phyloP scores from a whole-genome alignment of 1,140 invertebrate genomes.

The Lethocerus indicus region DNA sequence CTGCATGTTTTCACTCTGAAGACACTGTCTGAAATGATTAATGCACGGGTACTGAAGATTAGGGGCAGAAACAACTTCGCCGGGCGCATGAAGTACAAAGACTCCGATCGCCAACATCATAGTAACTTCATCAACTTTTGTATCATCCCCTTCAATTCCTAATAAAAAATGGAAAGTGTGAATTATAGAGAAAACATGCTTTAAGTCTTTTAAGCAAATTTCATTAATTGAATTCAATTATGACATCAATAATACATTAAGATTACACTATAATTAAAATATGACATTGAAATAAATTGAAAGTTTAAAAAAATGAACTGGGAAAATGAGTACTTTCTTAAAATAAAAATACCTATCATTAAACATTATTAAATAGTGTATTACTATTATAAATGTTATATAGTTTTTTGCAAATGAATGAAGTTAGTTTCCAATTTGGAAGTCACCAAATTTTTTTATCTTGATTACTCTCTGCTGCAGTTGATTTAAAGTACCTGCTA shows the following conservation, averaged over 20 bases:
- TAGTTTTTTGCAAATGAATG: not conserved
- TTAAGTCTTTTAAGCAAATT: too few relatives aligned
- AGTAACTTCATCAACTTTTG: constrained; percentile 64
- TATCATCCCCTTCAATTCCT: constrained; percentile 33
- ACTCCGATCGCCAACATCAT: constrained; percentile 76
- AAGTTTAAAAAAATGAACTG: not conserved
- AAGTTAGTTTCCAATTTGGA: too few relatives aligned
- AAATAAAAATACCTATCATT: too few relatives aligned
- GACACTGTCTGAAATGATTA: constrained; percentile 77
- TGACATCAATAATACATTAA: too few relatives aligned
- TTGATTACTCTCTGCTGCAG: too few relatives aligned
- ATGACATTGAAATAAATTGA: too few relatives aligned
- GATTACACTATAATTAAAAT: too few relatives aligned
- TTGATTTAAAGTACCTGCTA: too few relatives aligned
- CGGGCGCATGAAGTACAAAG: constrained; percentile 65
- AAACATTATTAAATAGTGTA: not conserved
- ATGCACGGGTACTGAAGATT: constrained; percentile 84
- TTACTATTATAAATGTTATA: not conserved
- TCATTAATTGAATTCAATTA: too few relatives aligned
- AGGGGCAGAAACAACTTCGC: constrained; percentile 52
- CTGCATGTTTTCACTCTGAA: constrained; percentile 53
- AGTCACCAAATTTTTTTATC: too few relatives aligned
- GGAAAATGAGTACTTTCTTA: not conserved
- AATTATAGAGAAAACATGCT: too few relatives aligned
- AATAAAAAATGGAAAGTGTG: too few relatives aligned